These are phyloP conservation scores for Apodemus speciosus DNA, from an alignment of 2,113 vertebrate species.

Conservation along the genomic window DNA sequence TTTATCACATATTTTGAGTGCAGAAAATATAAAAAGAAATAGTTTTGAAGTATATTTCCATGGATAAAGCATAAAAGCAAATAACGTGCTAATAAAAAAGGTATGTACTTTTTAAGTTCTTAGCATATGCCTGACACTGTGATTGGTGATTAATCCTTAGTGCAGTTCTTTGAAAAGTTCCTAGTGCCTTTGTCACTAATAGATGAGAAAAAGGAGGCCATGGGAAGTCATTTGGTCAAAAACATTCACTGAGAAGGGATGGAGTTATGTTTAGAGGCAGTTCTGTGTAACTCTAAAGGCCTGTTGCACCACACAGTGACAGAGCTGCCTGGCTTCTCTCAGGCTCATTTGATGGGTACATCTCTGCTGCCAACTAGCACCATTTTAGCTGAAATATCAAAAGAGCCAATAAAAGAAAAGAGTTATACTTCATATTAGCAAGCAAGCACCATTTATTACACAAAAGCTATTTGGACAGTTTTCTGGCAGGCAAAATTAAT, in stretches of 20 bases:
- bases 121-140: background rate
- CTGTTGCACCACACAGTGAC: background rate
- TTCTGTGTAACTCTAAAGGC: background rate
- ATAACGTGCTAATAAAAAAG: conserved; percentile 18
- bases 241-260: background rate
- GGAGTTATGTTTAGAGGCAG: background rate
- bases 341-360: background rate
- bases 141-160: background rate
- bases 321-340: background rate
- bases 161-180: background rate
- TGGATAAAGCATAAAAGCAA: background rate
- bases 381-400: conserved; percentile 27
- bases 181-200: background rate
- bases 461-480: conserved; percentile 61
- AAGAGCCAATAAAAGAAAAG: conserved; percentile 49
- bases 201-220: conserved; percentile 1
- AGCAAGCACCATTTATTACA: conserved; percentile 47
- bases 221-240: conserved; percentile 32
- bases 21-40: conserved; percentile 7
- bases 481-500: conserved; percentile 49
- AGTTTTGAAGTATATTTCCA: background rate
- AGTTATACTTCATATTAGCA: conserved; percentile 36
- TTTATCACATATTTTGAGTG: background rate
- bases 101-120: background rate
- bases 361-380: background rate